phyloP scores from a whole-genome alignment of 2,113 vertebrate species.

The Erpornis zantholeuca region DNA sequence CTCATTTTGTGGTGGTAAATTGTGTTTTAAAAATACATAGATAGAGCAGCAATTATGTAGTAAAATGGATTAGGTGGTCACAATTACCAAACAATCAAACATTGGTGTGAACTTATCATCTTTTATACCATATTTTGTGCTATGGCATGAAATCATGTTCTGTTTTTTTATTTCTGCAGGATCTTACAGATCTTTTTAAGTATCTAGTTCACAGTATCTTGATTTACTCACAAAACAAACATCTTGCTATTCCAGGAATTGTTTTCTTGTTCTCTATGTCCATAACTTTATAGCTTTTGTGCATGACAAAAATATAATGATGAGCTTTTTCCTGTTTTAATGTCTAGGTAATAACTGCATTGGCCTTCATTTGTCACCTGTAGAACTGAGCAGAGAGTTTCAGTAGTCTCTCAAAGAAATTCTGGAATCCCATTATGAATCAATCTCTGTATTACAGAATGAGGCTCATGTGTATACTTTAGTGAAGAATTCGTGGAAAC shows the following conservation, averaged over 20 bases:
- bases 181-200: neutral
- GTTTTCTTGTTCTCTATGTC: neutral
- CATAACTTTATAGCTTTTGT: neutral
- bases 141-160: neutral
- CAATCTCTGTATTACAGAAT: neutral
- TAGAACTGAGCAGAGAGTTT: neutral
- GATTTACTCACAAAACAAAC: neutral
- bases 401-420: neutral
- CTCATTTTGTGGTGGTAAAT: neutral
- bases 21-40: neutral
- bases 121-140: neutral
- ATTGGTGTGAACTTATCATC: neutral
- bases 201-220: neutral
- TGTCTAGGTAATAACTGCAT: neutral
- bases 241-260: neutral
- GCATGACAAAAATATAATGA: neutral
- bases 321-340: neutral
- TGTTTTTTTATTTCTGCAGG: neutral
- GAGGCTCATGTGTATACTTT: neutral
- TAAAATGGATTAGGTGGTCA: conserved; percentile 6
- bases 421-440: neutral
- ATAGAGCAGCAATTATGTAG: neutral
- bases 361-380: neutral
- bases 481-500: neutral
- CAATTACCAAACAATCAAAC: neutral